Conservation (phyloP, 1,140 invertebrate genomes). For the Carposina sasakii region DNA sequence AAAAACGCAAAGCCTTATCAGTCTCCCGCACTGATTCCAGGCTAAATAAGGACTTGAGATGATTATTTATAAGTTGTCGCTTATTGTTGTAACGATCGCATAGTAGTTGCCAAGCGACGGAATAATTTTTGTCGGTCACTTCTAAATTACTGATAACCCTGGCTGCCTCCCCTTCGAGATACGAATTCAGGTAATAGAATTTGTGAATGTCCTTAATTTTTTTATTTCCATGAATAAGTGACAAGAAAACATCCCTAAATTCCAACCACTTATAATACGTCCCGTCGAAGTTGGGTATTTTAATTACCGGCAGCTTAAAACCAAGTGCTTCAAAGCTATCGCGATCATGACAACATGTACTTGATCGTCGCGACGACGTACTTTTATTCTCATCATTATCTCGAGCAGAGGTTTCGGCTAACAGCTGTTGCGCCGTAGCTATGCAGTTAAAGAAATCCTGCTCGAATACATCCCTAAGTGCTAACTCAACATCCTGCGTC, state of each 20-base stretch:
- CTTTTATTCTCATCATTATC: not conserved
- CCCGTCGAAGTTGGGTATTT: not conserved
- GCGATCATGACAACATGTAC: not conserved
- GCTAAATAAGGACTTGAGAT: constrained; percentile 22
- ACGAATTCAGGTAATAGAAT: constrained; percentile 15
- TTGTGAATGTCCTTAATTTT: constrained; percentile 14
- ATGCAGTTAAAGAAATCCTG: not conserved
- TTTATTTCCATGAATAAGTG: too few relatives aligned
- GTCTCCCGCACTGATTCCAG: constrained; percentile 5
- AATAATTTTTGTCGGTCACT: constrained; percentile 24
- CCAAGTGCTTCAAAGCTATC: not conserved
- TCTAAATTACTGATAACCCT: constrained; percentile 19
- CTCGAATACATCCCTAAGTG: not conserved
- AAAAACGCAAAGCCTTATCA: constrained; percentile 12
- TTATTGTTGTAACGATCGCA: constrained; percentile 23
- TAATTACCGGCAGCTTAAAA: not conserved
- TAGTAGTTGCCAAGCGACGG: constrained; percentile 24
- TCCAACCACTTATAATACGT: constrained; percentile 16
- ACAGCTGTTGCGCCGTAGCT: not conserved
- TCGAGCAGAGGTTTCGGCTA: not conserved
- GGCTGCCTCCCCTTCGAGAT: constrained; percentile 17
- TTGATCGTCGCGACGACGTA: not conserved
- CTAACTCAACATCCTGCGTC: not conserved
- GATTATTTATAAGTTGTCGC: constrained; percentile 23
- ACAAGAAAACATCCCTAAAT: constrained; percentile 13